These are phyloP conservation scores for Parotocinclus haroldoi DNA, from an alignment of 2,797 vertebrate species.

Conservation along the genomic window DNA sequence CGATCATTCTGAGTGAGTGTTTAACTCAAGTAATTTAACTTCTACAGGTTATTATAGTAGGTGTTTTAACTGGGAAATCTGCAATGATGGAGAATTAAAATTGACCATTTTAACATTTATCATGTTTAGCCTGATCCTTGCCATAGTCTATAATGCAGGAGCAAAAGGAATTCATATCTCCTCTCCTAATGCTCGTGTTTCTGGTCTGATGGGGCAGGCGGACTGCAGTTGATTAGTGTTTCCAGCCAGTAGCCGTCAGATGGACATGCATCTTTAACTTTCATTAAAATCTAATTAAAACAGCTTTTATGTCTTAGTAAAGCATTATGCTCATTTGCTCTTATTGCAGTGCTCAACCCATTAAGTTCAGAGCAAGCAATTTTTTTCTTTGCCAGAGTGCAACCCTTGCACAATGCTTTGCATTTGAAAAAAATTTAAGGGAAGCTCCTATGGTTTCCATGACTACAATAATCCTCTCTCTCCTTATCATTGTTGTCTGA, in stretches of 20 bases:
- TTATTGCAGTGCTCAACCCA: conserved; percentile 22
- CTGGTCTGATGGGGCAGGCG: conserved; percentile 9
- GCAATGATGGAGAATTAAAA: conserved; percentile 29
- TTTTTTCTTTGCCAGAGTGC: conserved; percentile 32
- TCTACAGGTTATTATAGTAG: conserved; percentile 4
- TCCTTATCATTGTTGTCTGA: conserved; percentile 24
- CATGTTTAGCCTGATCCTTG: conserved; percentile 28
- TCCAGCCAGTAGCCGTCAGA: conserved; percentile 38
- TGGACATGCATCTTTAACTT: conserved; percentile 44
- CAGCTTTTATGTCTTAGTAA: conserved; percentile 45
- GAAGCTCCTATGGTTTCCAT: conserved; percentile 34
- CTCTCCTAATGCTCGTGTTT: conserved; percentile 34
- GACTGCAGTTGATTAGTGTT: conserved; percentile 36
- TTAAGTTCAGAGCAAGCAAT: conserved; percentile 36
- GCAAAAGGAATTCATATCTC: conserved; percentile 10
- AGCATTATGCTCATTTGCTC: conserved; percentile 39
- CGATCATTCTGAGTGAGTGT: not conserved
- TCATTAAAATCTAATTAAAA: conserved; percentile 54
- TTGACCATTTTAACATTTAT: conserved; percentile 38
- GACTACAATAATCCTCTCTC: conserved; percentile 19
- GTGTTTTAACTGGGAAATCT: conserved; percentile 36
- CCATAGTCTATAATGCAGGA: conserved; percentile 10
- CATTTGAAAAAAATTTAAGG: conserved; percentile 23
- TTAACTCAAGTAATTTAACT: no score
- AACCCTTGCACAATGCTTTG: conserved; percentile 1